Evolutionary conservation across 2,113 vertebrate genomes (phyloP).

Genomic region (Elachura formosa): DNA sequence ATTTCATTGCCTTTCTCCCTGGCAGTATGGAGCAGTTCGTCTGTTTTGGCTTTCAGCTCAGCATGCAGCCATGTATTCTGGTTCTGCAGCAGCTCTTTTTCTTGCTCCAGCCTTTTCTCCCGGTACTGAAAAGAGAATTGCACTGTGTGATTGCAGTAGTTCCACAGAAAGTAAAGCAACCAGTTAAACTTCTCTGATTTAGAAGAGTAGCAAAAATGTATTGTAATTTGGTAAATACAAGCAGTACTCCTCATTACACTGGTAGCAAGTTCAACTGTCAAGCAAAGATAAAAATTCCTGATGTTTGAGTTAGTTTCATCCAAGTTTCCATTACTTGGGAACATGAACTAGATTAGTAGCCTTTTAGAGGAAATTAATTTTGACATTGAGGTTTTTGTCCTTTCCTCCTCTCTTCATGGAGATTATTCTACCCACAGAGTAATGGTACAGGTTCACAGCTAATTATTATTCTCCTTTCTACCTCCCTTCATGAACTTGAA

Average conservation of each 20-base stretch:
- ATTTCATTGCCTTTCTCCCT: slow-evolving; percentile 91
- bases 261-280: neutral
- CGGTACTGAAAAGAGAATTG: slow-evolving; percentile 76
- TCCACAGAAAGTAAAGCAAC: neutral
- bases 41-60: slow-evolving; percentile 90
- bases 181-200: neutral
- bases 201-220: neutral
- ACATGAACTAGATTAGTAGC: neutral
- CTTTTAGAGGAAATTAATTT: neutral
- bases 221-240: neutral
- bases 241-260: neutral
- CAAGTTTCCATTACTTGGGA: neutral
- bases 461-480: neutral
- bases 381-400: neutral
- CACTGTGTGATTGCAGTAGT: neutral
- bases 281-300: neutral
- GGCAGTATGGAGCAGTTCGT: slow-evolving; percentile 85
- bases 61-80: slow-evolving; percentile 89
- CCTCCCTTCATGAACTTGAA: neutral
- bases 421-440: neutral
- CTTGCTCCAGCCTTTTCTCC: slow-evolving; percentile 93
- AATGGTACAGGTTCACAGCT: neutral
- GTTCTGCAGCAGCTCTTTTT: slow-evolving; percentile 85
- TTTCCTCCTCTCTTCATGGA: neutral
- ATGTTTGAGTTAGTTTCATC: neutral